A percentile compares a stretch with the other conserved stretches of the same genome.
Conservation (phyloP, 2,113 vertebrate genomes). For the Regulus satrapa region DNA sequence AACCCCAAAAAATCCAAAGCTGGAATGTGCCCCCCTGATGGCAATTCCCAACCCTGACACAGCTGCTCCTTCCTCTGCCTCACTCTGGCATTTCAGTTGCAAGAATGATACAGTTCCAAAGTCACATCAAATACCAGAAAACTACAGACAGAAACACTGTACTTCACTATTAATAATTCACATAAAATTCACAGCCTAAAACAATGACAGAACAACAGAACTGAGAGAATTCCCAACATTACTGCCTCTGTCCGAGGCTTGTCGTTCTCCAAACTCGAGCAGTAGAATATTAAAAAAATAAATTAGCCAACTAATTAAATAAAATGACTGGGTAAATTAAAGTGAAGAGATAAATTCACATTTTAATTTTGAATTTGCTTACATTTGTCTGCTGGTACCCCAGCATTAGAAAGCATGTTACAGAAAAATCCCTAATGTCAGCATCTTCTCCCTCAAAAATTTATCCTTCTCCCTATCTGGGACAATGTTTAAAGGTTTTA, state of each 20-base stretch:
- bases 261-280: background rate
- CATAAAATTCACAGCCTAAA: background rate
- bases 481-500: background rate
- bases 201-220: background rate
- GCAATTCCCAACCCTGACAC: background rate
- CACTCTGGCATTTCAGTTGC: background rate
- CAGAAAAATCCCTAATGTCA: background rate
- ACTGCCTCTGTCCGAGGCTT: background rate
- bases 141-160: background rate
- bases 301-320: background rate
- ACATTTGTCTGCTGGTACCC: background rate
- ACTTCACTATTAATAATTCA: background rate
- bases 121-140: background rate
- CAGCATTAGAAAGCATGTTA: background rate
- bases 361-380: background rate
- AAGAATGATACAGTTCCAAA: background rate
- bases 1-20: too few relatives aligned
- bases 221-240: background rate
- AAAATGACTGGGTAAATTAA: background rate
- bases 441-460: background rate
- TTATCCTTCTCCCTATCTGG: background rate
- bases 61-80: background rate
- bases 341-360: background rate
- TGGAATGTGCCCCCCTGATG: background rate
- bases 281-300: background rate